Conservation (phyloP, 2,888 invertebrate species). For the Habroteleia sp. region DNA sequence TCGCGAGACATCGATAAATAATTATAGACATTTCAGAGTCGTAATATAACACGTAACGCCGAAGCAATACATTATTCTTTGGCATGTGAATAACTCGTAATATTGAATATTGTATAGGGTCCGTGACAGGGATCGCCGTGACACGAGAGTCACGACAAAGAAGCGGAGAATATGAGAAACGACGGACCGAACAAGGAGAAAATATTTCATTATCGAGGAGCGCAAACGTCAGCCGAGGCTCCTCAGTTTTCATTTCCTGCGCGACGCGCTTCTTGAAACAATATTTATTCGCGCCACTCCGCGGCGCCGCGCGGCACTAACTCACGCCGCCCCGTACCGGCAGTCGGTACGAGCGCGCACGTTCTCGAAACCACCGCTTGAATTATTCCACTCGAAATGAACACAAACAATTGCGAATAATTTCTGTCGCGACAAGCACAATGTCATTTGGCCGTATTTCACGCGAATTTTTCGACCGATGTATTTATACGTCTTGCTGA, state of each 20-base stretch:
- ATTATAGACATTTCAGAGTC: background rate
- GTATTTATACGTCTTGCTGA: constrained; percentile 58
- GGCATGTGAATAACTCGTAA: constrained; percentile 26
- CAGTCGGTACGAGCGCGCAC: background rate
- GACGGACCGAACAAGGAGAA: constrained; percentile 68
- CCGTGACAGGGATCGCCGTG: constrained; percentile 28
- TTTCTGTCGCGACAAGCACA: constrained; percentile 54
- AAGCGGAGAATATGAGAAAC: constrained; percentile 32
- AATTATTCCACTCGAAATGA: constrained; percentile 37
- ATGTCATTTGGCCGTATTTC: constrained; percentile 47
- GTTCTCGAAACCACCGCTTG: constrained; percentile 13
- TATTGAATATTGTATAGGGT: constrained; percentile 37
- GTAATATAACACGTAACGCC: constrained; percentile 4
- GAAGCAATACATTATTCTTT: constrained; percentile 22
- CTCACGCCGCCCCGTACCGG: constrained; percentile 67
- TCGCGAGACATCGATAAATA: constrained; percentile 1
- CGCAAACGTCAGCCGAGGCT: constrained; percentile 45
- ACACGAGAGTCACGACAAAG: constrained; percentile 17
- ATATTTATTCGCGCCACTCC: constrained; percentile 71
- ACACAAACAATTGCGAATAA: constrained; percentile 51
- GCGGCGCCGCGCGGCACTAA: constrained; percentile 66
- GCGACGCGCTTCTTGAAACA: constrained; percentile 65
- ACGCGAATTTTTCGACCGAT: constrained; percentile 36
- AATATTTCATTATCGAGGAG: constrained; percentile 73
- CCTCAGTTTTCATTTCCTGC: constrained; percentile 53